Percentiles rank a stretch among this genome's conserved stretches.
phyloP scores from a whole-genome alignment of 2,888 invertebrate genomes.

The Polyommatus icarus region DNA sequence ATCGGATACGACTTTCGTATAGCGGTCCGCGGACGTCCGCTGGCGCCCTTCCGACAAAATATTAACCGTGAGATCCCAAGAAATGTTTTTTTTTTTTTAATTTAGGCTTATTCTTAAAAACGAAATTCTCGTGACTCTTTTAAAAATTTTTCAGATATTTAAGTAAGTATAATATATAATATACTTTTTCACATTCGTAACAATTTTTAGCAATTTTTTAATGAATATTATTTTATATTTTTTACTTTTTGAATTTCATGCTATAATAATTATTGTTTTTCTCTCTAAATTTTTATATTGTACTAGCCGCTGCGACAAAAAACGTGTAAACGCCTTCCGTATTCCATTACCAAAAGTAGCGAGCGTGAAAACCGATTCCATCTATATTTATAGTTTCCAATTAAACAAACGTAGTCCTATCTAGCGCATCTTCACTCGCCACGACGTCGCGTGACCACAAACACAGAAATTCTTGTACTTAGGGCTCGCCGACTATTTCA shows the following conservation, averaged over 20 bases:
- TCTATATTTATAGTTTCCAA: slow-evolving; percentile 48
- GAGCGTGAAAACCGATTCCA: slow-evolving; percentile 42
- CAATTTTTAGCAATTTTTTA: no score
- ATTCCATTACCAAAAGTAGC: slow-evolving; percentile 36
- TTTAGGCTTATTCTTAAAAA: not conserved
- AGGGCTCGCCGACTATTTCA: slow-evolving; percentile 56
- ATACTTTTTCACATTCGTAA: no score
- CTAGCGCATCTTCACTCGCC: slow-evolving; percentile 56
- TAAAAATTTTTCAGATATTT: no score
- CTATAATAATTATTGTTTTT: not conserved
- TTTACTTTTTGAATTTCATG: not conserved
- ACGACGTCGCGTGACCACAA: slow-evolving; percentile 64
- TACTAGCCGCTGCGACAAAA: not conserved
- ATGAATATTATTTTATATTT: not conserved
- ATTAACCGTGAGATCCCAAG: slow-evolving; percentile 19
- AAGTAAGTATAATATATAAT: no score
- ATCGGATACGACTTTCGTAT: slow-evolving; percentile 25
- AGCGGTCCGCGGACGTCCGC: slow-evolving; percentile 28
- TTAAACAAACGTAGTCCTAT: slow-evolving; percentile 49
- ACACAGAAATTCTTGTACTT: slow-evolving; percentile 60
- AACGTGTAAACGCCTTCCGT: not conserved
- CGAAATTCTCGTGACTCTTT: not conserved
- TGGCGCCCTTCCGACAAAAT: slow-evolving; percentile 21
- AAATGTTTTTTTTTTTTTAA: not conserved
- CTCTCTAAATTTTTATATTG: not conserved